Evolutionary conservation across 2,113 vertebrate genomes (phyloP).

Genomic region (Mola mola): DNA sequence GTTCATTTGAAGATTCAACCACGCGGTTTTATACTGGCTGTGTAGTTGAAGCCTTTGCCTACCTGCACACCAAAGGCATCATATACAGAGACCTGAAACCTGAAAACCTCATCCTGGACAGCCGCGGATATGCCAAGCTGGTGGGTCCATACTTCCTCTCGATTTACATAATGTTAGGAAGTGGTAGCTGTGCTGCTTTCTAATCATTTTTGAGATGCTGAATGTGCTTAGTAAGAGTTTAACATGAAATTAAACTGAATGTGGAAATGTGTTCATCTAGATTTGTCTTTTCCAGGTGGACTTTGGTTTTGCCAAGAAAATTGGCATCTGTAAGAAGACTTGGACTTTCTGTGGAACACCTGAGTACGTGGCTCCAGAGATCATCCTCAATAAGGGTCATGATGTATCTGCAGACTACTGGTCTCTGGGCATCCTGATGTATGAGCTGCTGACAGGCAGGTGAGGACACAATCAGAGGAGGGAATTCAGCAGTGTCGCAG

Average conservation of each 20-base stretch:
- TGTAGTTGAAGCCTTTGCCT: constrained; percentile 95
- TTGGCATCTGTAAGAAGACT: constrained; percentile 97
- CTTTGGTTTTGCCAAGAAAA: constrained; percentile 99
- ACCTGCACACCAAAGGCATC: constrained; percentile 98
- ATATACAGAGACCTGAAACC: constrained; percentile 99
- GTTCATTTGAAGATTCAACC: constrained; percentile 94
- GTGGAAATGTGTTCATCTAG: no score
- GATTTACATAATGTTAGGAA: not conserved
- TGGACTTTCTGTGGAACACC: constrained; percentile 99
- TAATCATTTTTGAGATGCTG: no score
- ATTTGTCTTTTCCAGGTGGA: constrained; percentile 89
- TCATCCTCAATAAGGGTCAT: constrained; percentile 98
- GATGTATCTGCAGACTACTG: constrained; percentile 98
- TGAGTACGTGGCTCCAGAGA: constrained; percentile 97
- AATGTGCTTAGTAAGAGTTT: no score
- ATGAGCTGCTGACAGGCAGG: constrained; percentile 98
- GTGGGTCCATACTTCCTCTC: constrained; percentile 58
- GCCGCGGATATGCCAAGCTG: constrained; percentile 96
- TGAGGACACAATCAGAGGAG: constrained; percentile 76
- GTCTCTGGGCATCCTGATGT: constrained; percentile 98
- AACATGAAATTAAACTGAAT: no score
- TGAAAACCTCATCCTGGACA: constrained; percentile 97
- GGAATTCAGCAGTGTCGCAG: no score
- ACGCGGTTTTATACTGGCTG: constrained; percentile 97
- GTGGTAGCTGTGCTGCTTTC: no score